Base-by-base conservation (phyloP, 2,113 vertebrate species). In the Sylvicapra grimmia region DNA sequence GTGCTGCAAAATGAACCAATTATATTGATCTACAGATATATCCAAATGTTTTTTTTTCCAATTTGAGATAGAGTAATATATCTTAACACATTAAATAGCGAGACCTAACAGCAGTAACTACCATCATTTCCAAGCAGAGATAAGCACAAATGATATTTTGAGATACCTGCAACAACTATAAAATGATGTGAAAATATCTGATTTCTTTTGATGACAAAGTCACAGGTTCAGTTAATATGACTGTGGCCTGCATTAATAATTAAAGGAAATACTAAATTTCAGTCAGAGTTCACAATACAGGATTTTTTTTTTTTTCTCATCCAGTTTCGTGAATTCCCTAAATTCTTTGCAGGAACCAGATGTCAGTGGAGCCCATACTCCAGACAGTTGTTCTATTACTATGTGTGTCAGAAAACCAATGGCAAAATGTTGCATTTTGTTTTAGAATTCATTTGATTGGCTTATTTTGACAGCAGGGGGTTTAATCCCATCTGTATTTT, bases 121-220 rank as follows among this genome's bases (percentile, higher is more conserved):
- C 86, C 54, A 9, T 94, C 68, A 93, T 97, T 97, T 97, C 94
- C 83, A 93, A 97, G 83, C 31, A 85, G 53, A 93, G 96, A 97
- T 95, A 82, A 94, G 72, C 15, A 10, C 88, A 90, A 95, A 86
- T 13, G 90, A 58, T 96, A 95, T 86, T 97, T 97, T 72, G 75
- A 96, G 90, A 47, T 97, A 96, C 68, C 90, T 77, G 59, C 59
- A 87, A n/a, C 61, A 93, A 54, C 90, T 88, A 86, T 59, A 93
- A 93, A 96, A 80, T 92, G 79, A 93, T 94, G 97, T 47, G 79
- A 58, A 98, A 92, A 92, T 93, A 93, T 95, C 96, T 96, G 95
- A 89, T 97, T 95, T 96, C 84, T 93, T 96, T 80, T 87, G 72
- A 63, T 89, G 89, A 87, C 85, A 95, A 40, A 95, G 93, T 91